Evolutionary conservation across 1,140 invertebrate species (phyloP).

Genomic region (Oppia nitens): DNA sequence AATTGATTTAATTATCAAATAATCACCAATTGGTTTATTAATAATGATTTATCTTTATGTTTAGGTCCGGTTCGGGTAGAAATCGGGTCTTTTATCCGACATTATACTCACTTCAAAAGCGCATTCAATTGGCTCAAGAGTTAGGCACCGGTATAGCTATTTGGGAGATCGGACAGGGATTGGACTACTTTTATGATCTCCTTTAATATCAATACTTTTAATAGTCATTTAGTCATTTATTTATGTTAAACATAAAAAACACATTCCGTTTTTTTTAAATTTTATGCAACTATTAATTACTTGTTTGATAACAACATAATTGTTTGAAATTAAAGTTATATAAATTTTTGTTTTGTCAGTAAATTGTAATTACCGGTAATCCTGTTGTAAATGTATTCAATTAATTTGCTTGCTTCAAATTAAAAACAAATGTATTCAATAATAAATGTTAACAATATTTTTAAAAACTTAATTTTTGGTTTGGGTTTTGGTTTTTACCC

Average conservation of each 20-base stretch:
- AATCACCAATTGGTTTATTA: too few relatives aligned
- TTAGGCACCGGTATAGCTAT: conserved; percentile 68
- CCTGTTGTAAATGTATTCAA: background rate
- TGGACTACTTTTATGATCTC: conserved; percentile 87
- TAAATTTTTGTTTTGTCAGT: too few relatives aligned
- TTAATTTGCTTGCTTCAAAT: too few relatives aligned
- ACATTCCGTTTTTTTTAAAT: background rate
- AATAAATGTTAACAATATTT: too few relatives aligned
- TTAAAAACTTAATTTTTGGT: too few relatives aligned
- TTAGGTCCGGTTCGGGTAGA: conserved; percentile 42
- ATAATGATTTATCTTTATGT: too few relatives aligned
- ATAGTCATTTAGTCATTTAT: background rate
- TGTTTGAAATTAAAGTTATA: too few relatives aligned
- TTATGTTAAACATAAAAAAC: too few relatives aligned
- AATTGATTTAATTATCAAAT: conserved; percentile 26
- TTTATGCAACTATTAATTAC: background rate
- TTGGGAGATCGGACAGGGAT: conserved; percentile 88
- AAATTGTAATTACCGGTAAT: background rate
- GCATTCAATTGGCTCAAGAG: conserved; percentile 58
- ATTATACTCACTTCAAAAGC: conserved; percentile 56
- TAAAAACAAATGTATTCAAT: too few relatives aligned
- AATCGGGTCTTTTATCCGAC: conserved; percentile 76
- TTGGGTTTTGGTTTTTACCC: too few relatives aligned
- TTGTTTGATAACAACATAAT: too few relatives aligned
- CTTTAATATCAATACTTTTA: conserved; percentile 38